Conservation (phyloP, 2,797 vertebrate species). For the Lophura swinhoii region DNA sequence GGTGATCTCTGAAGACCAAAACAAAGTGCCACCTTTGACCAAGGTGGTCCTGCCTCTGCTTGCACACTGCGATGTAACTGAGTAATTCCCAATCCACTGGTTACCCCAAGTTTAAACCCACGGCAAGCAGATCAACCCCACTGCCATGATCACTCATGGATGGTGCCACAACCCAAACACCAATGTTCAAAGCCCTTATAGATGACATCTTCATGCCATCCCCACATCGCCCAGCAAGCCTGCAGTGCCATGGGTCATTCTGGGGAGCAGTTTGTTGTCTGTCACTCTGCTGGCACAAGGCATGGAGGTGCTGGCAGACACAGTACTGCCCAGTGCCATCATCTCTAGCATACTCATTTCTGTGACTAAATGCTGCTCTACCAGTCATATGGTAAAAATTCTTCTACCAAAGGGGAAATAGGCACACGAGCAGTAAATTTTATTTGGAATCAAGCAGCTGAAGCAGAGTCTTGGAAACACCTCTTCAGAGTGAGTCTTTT, state of each 20-base stretch:
- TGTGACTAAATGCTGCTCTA: background rate
- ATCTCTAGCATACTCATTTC: rapidly evolving
- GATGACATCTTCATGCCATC: background rate
- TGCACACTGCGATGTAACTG: background rate
- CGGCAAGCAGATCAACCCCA: background rate
- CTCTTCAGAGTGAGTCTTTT: background rate
- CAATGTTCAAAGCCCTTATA: background rate
- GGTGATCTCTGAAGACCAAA: background rate
- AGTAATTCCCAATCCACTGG: background rate
- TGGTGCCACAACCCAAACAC: background rate
- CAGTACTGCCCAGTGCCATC: background rate
- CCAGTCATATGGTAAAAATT: background rate
- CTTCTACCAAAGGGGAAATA: background rate
- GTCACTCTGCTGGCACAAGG: background rate
- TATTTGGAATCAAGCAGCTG: background rate
- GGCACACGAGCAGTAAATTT: background rate
- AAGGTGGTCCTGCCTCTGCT: rapidly evolving
- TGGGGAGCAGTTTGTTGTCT: background rate
- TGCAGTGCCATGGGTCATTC: background rate
- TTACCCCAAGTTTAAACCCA: background rate
- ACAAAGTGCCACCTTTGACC: background rate
- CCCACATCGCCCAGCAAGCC: rapidly evolving
- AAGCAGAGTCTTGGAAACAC: background rate
- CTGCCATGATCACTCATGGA: background rate
- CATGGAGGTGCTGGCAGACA: rapidly evolving